A percentile compares a stretch with the other conserved stretches of the same genome.
These are phyloP conservation scores for Drosophila phalerata DNA, from an alignment of 2,888 invertebrate species.

Conservation along the genomic window DNA sequence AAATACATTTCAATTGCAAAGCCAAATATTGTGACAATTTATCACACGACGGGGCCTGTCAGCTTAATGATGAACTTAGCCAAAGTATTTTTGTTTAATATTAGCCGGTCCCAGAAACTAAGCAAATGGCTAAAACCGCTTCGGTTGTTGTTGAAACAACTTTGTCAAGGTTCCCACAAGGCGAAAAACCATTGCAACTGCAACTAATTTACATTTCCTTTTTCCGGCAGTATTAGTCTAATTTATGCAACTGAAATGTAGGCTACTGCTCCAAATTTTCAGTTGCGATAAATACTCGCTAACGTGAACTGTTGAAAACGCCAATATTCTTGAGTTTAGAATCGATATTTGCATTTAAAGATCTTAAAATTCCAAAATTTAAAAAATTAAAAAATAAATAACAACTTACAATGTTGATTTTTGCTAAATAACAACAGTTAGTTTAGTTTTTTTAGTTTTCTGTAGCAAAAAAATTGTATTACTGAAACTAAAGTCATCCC, in stretches of 20 bases:
- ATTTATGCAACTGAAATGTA: constrained; percentile 38
- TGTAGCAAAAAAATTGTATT: background rate
- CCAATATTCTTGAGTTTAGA: background rate
- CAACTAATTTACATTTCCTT: constrained; percentile 41
- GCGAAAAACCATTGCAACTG: constrained; percentile 16
- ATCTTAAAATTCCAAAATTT: background rate
- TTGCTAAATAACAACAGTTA: no score
- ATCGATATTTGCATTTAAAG: background rate
- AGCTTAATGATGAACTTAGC: constrained; percentile 53
- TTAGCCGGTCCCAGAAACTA: constrained; percentile 7
- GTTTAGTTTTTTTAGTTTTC: background rate
- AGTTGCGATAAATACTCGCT: background rate
- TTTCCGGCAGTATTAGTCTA: constrained; percentile 13
- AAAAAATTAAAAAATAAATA: no score
- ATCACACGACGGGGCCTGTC: constrained; percentile 26
- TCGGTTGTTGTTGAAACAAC: background rate
- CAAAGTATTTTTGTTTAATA: constrained; percentile 12
- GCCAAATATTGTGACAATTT: constrained; percentile 46
- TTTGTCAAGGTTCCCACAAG: constrained; percentile 10
- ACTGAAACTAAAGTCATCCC: background rate
- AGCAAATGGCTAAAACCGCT: constrained; percentile 1
- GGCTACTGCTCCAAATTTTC: constrained; percentile 4
- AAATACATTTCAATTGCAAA: constrained; percentile 30
- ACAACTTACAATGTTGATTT: no score
- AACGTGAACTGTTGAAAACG: background rate